These are phyloP conservation scores for Scaptomyza reducta DNA, from an alignment of 2,888 invertebrate species.

Conservation along the genomic window DNA sequence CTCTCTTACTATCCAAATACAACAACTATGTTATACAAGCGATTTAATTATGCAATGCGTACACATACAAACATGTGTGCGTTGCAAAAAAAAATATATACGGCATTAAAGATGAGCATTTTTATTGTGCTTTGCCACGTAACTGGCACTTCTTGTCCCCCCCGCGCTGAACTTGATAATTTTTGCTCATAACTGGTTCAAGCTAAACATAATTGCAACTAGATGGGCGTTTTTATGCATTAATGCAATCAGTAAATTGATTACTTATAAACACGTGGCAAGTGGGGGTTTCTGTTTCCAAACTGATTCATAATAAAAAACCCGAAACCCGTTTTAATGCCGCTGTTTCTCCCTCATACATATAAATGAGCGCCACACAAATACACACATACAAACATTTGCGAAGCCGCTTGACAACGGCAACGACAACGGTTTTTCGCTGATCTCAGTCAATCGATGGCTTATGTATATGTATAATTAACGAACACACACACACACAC, in stretches of 20 bases:
- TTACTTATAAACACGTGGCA: constrained; percentile 31
- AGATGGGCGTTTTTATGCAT: background rate
- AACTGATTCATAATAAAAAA: constrained; percentile 37
- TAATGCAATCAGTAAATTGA: background rate
- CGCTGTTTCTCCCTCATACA: background rate
- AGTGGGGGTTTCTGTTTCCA: background rate
- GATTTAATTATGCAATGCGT: constrained; percentile 47
- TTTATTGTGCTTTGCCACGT: constrained; percentile 10
- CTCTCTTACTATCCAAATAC: constrained; percentile 21
- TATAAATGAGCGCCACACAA: constrained; percentile 2
- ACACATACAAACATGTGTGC: constrained; percentile 1
- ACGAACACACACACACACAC: background rate
- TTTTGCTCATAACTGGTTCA: constrained; percentile 24
- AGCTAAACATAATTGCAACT: constrained; percentile 7
- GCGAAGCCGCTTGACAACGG: constrained; percentile 25
- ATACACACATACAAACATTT: background rate
- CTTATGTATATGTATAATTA: constrained; percentile 6
- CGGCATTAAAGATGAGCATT: background rate
- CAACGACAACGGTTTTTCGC: background rate
- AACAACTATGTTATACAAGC: constrained; percentile 45
- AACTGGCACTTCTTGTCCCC: too few relatives aligned
- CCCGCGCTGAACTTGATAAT: too few relatives aligned
- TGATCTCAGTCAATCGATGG: constrained; percentile 7
- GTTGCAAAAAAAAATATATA: constrained; percentile 16
- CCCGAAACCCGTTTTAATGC: constrained; percentile 30